These are phyloP conservation scores for Slavum lentiscoides DNA, from an alignment of 2,888 invertebrate genomes.

Conservation along the genomic window DNA sequence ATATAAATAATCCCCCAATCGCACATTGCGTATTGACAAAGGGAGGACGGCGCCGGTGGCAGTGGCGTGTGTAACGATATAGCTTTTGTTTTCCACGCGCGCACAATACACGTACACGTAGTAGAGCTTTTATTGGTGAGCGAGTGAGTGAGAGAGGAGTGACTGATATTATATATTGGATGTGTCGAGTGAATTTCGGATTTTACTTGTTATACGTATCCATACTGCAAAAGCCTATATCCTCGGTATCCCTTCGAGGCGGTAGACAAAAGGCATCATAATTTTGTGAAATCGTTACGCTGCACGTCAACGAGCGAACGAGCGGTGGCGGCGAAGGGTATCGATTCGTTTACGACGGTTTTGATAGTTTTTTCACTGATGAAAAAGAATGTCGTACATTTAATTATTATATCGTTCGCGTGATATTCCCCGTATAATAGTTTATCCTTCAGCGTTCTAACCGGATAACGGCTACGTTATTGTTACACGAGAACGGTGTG, in stretches of 20 bases:
- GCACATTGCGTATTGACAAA: conserved; percentile 30
- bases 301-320: conserved; percentile 1
- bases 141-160: neutral
- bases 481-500: no score
- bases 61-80: conserved; percentile 27
- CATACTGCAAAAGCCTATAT: neutral
- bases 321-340: neutral
- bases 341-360: conserved; percentile 22
- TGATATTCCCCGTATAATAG: neutral
- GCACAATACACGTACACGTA: conserved; percentile 13
- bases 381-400: conserved; percentile 17
- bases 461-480: neutral
- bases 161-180: conserved; percentile 22
- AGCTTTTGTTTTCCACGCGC: conserved; percentile 50
- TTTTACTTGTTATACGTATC: conserved; percentile 19
- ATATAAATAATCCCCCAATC: conserved; percentile 43
- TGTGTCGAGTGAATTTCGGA: conserved; percentile 42
- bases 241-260: conserved; percentile 1
- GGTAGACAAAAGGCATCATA: conserved; percentile 35
- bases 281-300: conserved; percentile 33
- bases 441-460: neutral
- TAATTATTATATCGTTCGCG: conserved; percentile 19
- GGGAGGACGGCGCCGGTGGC: conserved; percentile 5
- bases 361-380: neutral
- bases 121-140: conserved; percentile 28